phyloP scores from a whole-genome alignment of 2,888 invertebrate genomes.

The Plutella xylostella region DNA sequence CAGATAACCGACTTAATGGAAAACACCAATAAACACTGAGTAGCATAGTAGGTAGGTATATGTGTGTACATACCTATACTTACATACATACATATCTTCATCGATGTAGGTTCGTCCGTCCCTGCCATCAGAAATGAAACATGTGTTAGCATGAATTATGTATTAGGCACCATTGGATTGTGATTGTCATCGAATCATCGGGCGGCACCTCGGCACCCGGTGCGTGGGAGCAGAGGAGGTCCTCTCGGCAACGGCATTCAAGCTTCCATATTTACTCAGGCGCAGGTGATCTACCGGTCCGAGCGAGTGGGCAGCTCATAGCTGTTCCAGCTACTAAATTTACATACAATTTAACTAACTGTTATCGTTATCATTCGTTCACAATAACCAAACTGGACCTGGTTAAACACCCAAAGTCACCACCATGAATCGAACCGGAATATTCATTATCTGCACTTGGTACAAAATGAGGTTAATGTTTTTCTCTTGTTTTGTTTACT shows the following conservation, averaged over 20 bases:
- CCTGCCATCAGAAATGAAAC: too few relatives aligned
- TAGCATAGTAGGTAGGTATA: too few relatives aligned
- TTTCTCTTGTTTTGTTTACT: neutral
- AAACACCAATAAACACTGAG: too few relatives aligned
- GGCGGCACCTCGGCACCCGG: slow-evolving; percentile 13
- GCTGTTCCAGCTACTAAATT: slow-evolving; percentile 39
- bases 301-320: slow-evolving; percentile 56
- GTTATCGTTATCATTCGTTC: slow-evolving; percentile 4
- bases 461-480: neutral
- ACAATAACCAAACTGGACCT: neutral
- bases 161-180: too few relatives aligned
- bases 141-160: too few relatives aligned
- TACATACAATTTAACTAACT: slow-evolving; percentile 29
- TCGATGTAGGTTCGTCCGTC: too few relatives aligned
- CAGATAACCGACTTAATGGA: too few relatives aligned
- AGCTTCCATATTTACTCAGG: slow-evolving; percentile 64
- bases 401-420: neutral
- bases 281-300: slow-evolving; percentile 59
- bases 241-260: slow-evolving; percentile 48
- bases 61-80: too few relatives aligned
- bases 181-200: slow-evolving; percentile 15
- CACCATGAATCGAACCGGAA: neutral
- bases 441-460: too few relatives aligned
- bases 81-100: too few relatives aligned
- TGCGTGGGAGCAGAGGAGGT: slow-evolving; percentile 57